A percentile compares a stretch with the other conserved stretches of the same genome.
These are phyloP conservation scores for Drosophila nebulosa DNA, from an alignment of 1,140 invertebrate genomes.

Conservation along the genomic window DNA sequence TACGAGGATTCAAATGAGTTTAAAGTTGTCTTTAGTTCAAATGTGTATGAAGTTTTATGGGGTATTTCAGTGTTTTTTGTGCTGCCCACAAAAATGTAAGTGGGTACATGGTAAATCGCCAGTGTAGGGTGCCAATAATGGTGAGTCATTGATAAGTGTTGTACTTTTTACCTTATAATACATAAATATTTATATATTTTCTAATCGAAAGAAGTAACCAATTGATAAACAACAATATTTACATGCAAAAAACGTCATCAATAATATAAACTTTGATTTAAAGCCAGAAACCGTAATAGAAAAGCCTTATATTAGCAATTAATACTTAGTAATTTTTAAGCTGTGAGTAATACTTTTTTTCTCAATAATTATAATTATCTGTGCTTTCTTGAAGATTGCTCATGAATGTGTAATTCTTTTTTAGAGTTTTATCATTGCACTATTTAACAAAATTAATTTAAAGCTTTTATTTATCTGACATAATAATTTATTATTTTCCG, in stretches of 20 bases:
- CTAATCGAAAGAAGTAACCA: neutral
- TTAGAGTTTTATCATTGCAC: too few relatives aligned
- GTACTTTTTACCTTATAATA: neutral
- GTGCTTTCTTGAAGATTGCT: too few relatives aligned
- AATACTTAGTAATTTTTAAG: too few relatives aligned
- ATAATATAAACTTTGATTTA: neutral
- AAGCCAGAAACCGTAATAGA: neutral
- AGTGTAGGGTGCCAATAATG: constrained; percentile 7
- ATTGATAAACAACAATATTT: neutral
- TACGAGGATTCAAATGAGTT: constrained; percentile 24
- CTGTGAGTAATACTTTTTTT: too few relatives aligned
- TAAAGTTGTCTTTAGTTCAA: constrained; percentile 4
- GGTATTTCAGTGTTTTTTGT: neutral
- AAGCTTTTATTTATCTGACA: too few relatives aligned
- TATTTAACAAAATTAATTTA: too few relatives aligned
- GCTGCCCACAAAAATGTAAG: neutral
- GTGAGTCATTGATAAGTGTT: neutral
- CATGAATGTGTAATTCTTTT: too few relatives aligned
- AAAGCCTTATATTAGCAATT: neutral
- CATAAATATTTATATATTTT: neutral
- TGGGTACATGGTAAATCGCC: neutral
- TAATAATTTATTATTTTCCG: too few relatives aligned
- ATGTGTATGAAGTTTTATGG: neutral
- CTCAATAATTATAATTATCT: too few relatives aligned
- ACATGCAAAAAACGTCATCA: neutral